Evolutionary conservation across 2,888 invertebrate species (phyloP), one percentile per base, ranked within the genome.

Genomic region (Galeruca laticollis): DNA sequence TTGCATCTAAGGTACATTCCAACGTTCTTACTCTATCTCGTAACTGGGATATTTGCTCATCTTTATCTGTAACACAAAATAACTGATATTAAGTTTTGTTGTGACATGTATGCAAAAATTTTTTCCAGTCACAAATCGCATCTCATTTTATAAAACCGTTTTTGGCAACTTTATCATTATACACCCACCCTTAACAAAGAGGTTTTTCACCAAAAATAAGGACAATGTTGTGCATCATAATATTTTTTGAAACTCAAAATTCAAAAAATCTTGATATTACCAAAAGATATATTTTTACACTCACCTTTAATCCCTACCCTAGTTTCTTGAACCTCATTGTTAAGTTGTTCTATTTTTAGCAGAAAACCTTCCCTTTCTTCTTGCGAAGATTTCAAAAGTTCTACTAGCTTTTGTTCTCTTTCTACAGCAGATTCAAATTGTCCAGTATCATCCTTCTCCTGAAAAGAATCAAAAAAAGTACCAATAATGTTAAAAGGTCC

Each of bases 341-440:
- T 91, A 8, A 95, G 83, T 79, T 96, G 94, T 79, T 94, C 94
- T 8, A 94, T 93, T 80, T 95, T 95, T 57, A 89, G 85, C 54
- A 94, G 81, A 62, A 94, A 85, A 18, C 89, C 87, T 75, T 94
- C 93, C 11, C 94, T 89, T 81, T 95, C 95, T 76, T 94, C 94
- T 84, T 95, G 94, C 0, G 93, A 92, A 73, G 91, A 89, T 87
- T 96, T 95, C 9, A 97, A 87, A 61, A 97, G 88, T 79, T 94
- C 94, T 33, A 96, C 89, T 52, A 97, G 87, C 83, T 95, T 94
- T 78, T 94, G 92, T 80, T 94, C 94, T 2, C 91, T 91, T 43
- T 90, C 89, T n/a, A 90, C 89, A 49, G 89, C 88, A 4, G 91
- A 87, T 79, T 93, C 92, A 8, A 86, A 84, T 60, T 86, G 85